Conservation (phyloP, 2,797 vertebrate species). For the Lithobates sylvaticus region DNA sequence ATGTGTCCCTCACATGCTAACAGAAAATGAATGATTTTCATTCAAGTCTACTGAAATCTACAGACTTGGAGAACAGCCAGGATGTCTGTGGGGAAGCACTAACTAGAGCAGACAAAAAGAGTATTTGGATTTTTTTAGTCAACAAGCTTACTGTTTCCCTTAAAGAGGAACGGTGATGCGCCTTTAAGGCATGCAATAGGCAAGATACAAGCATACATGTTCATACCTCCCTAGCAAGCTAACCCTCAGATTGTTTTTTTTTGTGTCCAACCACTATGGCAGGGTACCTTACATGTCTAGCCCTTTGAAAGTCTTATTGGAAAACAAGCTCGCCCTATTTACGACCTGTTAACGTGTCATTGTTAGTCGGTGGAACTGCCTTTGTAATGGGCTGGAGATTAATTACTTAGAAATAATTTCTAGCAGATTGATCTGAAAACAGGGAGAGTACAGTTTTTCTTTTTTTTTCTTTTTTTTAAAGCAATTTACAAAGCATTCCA, state of each 20-base stretch:
- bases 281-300: neutral
- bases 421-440: conserved; percentile 31
- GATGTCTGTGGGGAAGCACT: neutral
- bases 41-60: too few relatives aligned
- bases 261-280: neutral
- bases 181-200: neutral
- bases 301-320: neutral
- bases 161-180: too few relatives aligned
- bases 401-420: conserved; percentile 34
- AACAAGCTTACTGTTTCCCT: too few relatives aligned
- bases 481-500: conserved; percentile 2
- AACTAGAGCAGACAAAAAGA: neutral
- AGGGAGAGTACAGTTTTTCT: neutral
- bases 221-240: neutral
- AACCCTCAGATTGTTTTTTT: neutral
- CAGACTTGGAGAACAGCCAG: too few relatives aligned
- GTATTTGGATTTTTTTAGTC: too few relatives aligned
- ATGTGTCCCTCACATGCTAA: too few relatives aligned
- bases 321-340: neutral
- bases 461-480: neutral
- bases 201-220: neutral
- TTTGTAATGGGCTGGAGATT: conserved; percentile 7
- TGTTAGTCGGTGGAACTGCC: conserved; percentile 8
- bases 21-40: too few relatives aligned
- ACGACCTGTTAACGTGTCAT: conserved; percentile 20